Evolutionary conservation across 1,140 invertebrate species (phyloP), one percentile per base, ranked within the genome.

Genomic region (Orchesella cincta): DNA sequence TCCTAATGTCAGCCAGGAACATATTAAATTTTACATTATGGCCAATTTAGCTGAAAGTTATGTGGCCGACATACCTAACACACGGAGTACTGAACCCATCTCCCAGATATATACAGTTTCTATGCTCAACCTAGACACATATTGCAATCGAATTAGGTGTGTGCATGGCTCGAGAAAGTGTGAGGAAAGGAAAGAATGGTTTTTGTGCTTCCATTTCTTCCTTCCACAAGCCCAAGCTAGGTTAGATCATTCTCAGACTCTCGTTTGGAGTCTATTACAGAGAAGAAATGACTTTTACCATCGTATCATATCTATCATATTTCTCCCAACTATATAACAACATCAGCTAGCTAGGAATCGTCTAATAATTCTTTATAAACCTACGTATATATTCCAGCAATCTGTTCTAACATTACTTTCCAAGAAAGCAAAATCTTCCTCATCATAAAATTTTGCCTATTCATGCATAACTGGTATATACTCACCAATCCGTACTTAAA

Each of bases 1-100:
- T 71, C 29, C 67, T 33, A 35, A 73, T 35, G 51, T 62, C 64
- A 64, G 76, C 52, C 70, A 77, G 76, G 28, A 46, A 33, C 75
- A 74, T 71, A 78, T 78, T 78, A 78, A 78, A 78, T 75, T 78
- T 75, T 74, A 71, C 73, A 75, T 78, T 67, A 78, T 78, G 77
- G 77, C 64, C 77, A 78, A 78, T 78, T 78, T 77, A 74, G 76
- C n/a, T 36, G 28, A 73, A 46, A 46, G 39, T 46, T 46, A 46
- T 46, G 39, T n/a, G 39, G 39, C 8, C 39, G 39, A 46, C 39
- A 46, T 46, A 46, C 39, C 8, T 12, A 46, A 8, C 20, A 12
- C 39, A 12, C 39, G 20, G 39, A 46, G 39, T 12, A 20, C 20
- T 46, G 39, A 46, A n/a, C n/a, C n/a, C n/a, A n/a, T n/a, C n/a